Conservation (phyloP, 2,888 invertebrate species). For the Dasypolia templi region DNA sequence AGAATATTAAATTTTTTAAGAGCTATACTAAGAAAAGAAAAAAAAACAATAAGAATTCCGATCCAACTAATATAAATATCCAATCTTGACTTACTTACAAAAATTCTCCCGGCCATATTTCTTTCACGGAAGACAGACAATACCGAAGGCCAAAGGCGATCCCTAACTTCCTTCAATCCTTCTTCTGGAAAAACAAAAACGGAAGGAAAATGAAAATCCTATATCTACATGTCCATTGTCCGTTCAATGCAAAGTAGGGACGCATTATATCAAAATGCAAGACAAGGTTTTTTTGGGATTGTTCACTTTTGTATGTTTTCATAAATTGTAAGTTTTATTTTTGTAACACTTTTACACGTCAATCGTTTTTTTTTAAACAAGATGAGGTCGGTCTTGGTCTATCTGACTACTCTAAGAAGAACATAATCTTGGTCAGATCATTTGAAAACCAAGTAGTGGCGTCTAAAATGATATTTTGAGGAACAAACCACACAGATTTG, state of each 20-base stretch:
- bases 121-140: slow-evolving; percentile 37
- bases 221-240: slow-evolving; percentile 35
- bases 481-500: too few relatives aligned
- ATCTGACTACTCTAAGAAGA: too few relatives aligned
- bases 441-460: too few relatives aligned
- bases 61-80: slow-evolving; percentile 29
- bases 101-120: slow-evolving; percentile 39
- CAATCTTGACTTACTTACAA: slow-evolving; percentile 34
- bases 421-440: too few relatives aligned
- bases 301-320: not conserved
- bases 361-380: too few relatives aligned
- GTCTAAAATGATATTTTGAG: too few relatives aligned
- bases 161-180: slow-evolving; percentile 34
- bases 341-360: too few relatives aligned
- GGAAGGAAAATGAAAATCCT: slow-evolving; percentile 42
- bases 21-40: not conserved
- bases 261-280: slow-evolving; percentile 38
- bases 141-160: slow-evolving; percentile 33
- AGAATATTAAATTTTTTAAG: not conserved
- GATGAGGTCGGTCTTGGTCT: too few relatives aligned
- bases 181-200: slow-evolving; percentile 49
- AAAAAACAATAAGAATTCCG: slow-evolving; percentile 11
- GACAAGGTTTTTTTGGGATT: slow-evolving; percentile 9
- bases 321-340: too few relatives aligned
- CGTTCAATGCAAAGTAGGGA: slow-evolving; percentile 60